Percentiles rank a stretch among this genome's conserved stretches.
Conservation (phyloP, 2,797 vertebrate genomes). For the Semotilus atromaculatus region DNA sequence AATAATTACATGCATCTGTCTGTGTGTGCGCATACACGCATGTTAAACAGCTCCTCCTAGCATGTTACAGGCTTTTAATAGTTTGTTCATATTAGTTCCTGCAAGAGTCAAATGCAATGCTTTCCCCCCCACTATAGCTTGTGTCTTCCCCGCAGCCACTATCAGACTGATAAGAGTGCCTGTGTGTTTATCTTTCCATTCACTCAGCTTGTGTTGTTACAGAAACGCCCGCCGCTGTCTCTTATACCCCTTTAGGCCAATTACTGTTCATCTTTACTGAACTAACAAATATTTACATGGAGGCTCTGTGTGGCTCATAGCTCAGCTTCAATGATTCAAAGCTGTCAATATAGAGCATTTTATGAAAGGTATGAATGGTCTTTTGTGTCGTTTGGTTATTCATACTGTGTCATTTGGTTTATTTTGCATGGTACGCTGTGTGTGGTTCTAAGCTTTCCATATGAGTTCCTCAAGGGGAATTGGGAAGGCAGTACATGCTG, state of each 20-base stretch:
- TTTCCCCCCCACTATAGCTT: neutral
- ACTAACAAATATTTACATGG: conserved; percentile 24
- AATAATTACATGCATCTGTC: neutral
- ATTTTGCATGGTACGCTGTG: neutral
- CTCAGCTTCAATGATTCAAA: conserved; percentile 4
- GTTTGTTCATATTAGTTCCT: neutral
- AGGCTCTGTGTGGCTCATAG: neutral
- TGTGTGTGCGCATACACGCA: neutral
- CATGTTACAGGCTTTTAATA: neutral
- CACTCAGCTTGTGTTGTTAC: conserved; percentile 16
- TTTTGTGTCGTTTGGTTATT: neutral
- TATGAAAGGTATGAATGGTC: neutral
- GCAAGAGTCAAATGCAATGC: neutral
- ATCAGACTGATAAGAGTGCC: conserved; percentile 29
- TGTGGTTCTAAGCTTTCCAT: neutral
- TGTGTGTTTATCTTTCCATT: conserved; percentile 40
- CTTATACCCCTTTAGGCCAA: conserved; percentile 17
- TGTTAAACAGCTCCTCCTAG: conserved; percentile 21
- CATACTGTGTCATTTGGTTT: neutral
- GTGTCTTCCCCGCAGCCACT: neutral
- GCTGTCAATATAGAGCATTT: neutral
- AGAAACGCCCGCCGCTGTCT: neutral
- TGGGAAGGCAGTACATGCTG: neutral
- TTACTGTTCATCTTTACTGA: conserved; percentile 17
- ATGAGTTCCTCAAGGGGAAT: neutral